phyloP scores from a whole-genome alignment of 2,113 vertebrate genomes.

The Pituophis catenifer region DNA sequence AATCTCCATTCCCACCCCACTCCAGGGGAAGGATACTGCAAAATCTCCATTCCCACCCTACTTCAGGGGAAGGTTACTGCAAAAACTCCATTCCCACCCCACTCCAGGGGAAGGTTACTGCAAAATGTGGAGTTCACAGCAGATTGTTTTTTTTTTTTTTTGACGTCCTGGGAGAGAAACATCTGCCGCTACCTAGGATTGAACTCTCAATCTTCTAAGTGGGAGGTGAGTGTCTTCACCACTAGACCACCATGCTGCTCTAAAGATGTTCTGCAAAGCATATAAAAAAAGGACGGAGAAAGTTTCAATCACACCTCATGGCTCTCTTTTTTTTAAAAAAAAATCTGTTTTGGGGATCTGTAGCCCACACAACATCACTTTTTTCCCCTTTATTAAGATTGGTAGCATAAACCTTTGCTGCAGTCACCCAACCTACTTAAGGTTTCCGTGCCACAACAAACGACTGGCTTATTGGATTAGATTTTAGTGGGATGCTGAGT shows the following conservation, averaged over 20 bases:
- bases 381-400: background rate
- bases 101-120: too few relatives aligned
- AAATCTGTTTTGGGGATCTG: background rate
- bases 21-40: too few relatives aligned
- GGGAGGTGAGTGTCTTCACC: background rate
- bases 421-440: background rate
- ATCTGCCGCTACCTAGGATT: background rate
- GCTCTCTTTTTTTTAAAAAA: background rate
- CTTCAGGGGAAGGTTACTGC: too few relatives aligned
- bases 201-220: background rate
- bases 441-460: background rate
- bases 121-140: background rate
- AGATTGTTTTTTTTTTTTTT: background rate
- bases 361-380: background rate
- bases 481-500: background rate
- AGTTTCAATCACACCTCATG: background rate
- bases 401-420: background rate
- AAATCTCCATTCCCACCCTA: too few relatives aligned
- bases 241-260: background rate
- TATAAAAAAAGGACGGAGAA: background rate
- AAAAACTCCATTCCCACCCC: too few relatives aligned
- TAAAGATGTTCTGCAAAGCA: background rate
- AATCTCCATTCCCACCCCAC: too few relatives aligned
- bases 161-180: background rate
- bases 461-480: background rate